Evolutionary conservation across 2,113 vertebrate species (phyloP).

Genomic region (Silurus meridionalis): DNA sequence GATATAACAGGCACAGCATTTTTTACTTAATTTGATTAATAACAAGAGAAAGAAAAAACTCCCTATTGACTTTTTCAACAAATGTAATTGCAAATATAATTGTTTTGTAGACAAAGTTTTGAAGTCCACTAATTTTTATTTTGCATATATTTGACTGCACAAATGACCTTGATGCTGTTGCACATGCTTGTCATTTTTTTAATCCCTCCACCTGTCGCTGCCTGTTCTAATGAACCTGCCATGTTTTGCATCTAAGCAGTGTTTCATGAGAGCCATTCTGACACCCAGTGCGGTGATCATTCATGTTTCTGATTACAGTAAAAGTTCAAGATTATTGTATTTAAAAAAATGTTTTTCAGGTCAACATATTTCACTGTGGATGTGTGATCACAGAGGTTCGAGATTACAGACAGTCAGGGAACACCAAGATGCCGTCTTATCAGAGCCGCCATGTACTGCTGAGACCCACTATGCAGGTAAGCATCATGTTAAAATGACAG

Average conservation of each 20-base stretch:
- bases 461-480: conserved; percentile 96
- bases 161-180: background rate
- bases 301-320: background rate
- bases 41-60: background rate
- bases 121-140: background rate
- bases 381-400: conserved; percentile 96
- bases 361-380: conserved; percentile 98
- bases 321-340: background rate
- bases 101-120: too few species aligned
- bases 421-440: conserved; percentile 89
- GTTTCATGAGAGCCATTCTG: background rate
- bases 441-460: conserved; percentile 93
- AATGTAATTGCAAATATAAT: background rate
- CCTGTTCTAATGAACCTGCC: background rate
- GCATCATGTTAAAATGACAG: background rate
- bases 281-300: background rate
- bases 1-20: background rate
- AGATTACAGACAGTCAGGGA: conserved; percentile 93
- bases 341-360: conserved; percentile 68
- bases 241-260: background rate
- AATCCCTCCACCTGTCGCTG: background rate
- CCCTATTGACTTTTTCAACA: background rate
- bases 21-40: background rate
- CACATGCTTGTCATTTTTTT: background rate
- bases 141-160: background rate